These are phyloP conservation scores for Stenodema calcarata DNA, from an alignment of 2,888 invertebrate species.

Conservation along the genomic window DNA sequence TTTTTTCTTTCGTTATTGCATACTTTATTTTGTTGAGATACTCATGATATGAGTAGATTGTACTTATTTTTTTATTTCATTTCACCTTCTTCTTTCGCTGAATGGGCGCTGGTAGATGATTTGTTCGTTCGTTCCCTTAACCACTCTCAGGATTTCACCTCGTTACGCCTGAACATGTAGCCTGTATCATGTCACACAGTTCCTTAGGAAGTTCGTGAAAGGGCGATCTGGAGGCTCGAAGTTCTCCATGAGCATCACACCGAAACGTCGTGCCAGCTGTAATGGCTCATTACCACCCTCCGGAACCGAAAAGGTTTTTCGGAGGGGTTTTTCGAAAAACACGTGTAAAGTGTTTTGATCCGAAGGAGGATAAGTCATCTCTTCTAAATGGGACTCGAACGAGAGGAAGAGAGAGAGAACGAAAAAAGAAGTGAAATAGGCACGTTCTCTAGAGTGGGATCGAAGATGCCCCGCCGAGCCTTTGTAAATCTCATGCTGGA, in stretches of 20 bases:
- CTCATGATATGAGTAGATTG: no score
- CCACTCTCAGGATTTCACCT: no score
- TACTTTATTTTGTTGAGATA: no score
- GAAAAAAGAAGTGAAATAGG: not conserved
- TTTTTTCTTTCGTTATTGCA: no score
- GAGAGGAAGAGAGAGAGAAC: not conserved
- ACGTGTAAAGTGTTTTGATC: not conserved
- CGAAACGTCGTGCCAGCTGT: not conserved
- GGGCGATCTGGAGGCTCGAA: not conserved
- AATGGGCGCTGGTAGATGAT: no score
- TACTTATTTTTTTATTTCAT: no score
- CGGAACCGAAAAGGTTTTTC: not conserved
- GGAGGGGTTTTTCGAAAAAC: not conserved
- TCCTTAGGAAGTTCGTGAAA: not conserved
- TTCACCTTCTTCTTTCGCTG: no score
- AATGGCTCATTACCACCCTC: not conserved
- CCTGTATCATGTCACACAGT: not conserved
- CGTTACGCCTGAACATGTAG: no score
- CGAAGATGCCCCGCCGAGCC: not conserved
- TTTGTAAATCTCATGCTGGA: not conserved
- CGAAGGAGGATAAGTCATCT: not conserved
- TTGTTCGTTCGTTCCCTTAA: no score
- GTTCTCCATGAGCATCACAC: not conserved
- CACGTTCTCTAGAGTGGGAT: not conserved
- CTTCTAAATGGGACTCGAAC: not conserved